phyloP scores from a whole-genome alignment of 2,113 vertebrate genomes.

The Halcyon senegalensis region DNA sequence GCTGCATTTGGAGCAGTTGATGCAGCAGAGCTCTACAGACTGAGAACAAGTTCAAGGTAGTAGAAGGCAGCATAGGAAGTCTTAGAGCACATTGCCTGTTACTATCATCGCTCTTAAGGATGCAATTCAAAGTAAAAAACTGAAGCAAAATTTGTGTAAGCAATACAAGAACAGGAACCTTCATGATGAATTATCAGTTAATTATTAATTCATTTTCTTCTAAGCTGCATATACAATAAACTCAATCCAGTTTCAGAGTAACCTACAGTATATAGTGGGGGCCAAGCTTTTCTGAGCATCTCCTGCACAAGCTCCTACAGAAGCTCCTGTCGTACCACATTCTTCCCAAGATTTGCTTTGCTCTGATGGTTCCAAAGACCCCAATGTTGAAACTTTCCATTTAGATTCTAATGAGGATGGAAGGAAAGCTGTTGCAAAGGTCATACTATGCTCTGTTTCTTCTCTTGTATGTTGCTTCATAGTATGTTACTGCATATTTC shows the following conservation, averaged over 20 bases:
- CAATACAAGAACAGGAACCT: background rate
- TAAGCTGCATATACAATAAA: background rate
- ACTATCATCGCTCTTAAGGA: background rate
- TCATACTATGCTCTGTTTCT: background rate
- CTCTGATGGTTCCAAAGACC: background rate
- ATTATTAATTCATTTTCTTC: background rate
- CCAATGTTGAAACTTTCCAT: background rate
- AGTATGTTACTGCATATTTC: background rate
- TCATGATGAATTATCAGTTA: background rate
- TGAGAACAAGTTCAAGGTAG: background rate
- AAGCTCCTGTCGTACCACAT: background rate
- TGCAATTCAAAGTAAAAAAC: background rate
- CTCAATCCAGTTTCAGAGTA: background rate
- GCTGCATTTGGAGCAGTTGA: rapidly evolving
- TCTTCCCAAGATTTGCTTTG: background rate
- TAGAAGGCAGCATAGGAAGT: background rate
- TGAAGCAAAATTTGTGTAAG: background rate
- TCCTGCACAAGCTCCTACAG: background rate
- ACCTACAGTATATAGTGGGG: background rate
- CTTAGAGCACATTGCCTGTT: background rate
- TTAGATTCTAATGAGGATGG: background rate
- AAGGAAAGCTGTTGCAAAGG: background rate
- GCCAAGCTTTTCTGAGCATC: background rate
- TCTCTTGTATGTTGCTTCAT: background rate
- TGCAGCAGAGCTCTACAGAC: background rate